phyloP scores from a whole-genome alignment of 2,797 vertebrate species.

The Hippopotamyrus pictus region DNA sequence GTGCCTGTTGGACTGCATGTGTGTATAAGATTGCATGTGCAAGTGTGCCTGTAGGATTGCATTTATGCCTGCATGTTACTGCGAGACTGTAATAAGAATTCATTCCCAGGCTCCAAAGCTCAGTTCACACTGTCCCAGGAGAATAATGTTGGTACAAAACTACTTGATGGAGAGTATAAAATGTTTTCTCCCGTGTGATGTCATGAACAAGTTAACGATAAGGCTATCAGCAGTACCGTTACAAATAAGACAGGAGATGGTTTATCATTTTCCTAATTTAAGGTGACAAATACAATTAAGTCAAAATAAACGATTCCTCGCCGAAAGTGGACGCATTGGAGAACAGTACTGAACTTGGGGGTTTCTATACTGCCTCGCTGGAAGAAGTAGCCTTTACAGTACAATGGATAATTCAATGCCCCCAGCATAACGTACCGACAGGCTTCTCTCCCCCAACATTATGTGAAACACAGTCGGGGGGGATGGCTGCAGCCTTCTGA shows the following conservation, averaged over 20 bases:
- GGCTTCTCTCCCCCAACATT: not conserved
- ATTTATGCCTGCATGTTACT: not conserved
- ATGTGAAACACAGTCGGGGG: not conserved
- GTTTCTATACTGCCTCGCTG: not conserved
- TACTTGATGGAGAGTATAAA: not conserved
- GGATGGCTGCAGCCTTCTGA: not conserved
- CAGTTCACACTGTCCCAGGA: not conserved
- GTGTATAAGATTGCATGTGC: not conserved
- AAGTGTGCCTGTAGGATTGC: not conserved
- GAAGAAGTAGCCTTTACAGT: not conserved
- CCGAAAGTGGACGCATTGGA: not conserved
- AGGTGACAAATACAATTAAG: not conserved
- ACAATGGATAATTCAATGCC: not conserved
- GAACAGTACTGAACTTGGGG: not conserved
- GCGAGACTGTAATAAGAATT: not conserved
- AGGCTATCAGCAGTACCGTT: not conserved
- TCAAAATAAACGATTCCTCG: not conserved
- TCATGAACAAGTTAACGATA: not conserved
- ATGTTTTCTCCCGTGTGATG: not conserved
- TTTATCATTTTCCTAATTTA: not conserved
- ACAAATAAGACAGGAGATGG: not conserved
- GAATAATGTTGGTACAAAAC: not conserved
- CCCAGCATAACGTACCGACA: not conserved
- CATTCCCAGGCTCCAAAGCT: not conserved
- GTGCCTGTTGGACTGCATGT: slow-evolving; percentile 13